Conservation (phyloP, 2,113 vertebrate genomes). For the Oenanthe melanoleuca region DNA sequence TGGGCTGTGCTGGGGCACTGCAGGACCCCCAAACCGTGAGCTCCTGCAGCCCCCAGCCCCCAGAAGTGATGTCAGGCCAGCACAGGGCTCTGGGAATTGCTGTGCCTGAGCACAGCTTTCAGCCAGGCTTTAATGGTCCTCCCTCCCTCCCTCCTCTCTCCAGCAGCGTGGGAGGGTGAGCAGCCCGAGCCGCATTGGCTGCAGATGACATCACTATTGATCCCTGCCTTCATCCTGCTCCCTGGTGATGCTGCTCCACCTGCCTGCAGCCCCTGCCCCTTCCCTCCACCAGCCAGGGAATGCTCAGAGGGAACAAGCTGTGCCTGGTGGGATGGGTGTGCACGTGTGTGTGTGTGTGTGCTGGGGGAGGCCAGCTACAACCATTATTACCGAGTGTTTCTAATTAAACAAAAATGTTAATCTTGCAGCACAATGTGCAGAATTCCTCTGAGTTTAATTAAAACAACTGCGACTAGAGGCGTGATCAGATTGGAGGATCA, state of each 20-base stretch:
- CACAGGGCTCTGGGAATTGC: not conserved
- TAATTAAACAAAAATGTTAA: constrained; percentile 78
- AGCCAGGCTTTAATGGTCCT: not conserved
- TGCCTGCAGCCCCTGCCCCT: not conserved
- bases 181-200: constrained; percentile 38
- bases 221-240: not conserved
- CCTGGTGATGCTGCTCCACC: constrained; percentile 3
- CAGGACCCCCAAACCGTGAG: not conserved
- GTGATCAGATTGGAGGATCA: constrained; percentile 54
- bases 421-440: constrained; percentile 61
- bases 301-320: not conserved
- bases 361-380: constrained; percentile 1
- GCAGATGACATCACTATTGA: constrained; percentile 41
- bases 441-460: constrained; percentile 79
- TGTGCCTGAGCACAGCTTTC: not conserved
- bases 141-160: not conserved
- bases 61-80: not conserved
- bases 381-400: constrained; percentile 15
- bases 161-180: not conserved
- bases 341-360: not conserved
- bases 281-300: not conserved
- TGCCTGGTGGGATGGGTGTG: not conserved
- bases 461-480: constrained; percentile 67
- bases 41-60: not conserved
- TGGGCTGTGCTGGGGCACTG: not conserved